Evolutionary conservation across 2,113 vertebrate species (phyloP), one percentile per base, ranked within the genome.

Genomic region (Verasper variegatus): DNA sequence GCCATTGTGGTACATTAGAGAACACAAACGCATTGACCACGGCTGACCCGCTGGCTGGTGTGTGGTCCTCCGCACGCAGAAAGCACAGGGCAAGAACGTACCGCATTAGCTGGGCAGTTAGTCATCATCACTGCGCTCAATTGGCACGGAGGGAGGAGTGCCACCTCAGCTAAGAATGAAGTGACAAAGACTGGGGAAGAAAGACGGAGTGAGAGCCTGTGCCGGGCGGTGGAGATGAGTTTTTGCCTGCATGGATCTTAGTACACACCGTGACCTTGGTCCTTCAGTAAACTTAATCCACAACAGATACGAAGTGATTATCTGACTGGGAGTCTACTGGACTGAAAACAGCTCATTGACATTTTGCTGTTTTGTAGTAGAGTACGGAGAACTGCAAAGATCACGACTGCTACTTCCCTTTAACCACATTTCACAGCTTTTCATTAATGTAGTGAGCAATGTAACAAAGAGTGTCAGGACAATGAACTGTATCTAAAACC

Each of bases 301-400:
- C 70, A 86, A 88, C 71, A 71, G 85, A 83, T 69, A 45, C 79
- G 72, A 9, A 87, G 77, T 75, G 77, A 90, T 91, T 86, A 91
- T 85, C 78, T 77, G 86, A 85, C 85, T 82, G 68, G 42, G 71
- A 66, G 69, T 80, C 57, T 52, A 64, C 64, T 76, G 78, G 51
- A 76, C 80, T 67, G 76, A 86, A 92, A 91, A 86, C 84, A 85
- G 83, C 80, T 89, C 85, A 83, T 88, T 91, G 88, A 57, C 69
- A 82, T 85, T 87, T 86, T 23, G 73, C 81, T 78, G 35, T 79
- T 74, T 76, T 12, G 35, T 69, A 40, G 64, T 54, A n/a, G 42
- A 59, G 78, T 8, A 84, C 88, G 87, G 24, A 78, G 56, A 66
- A 57, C 72, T 23, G 70, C 78, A 92, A 91, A 58, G 91, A 93